Conservation (phyloP, 1,140 invertebrate species). For the Ceratina japonica region DNA sequence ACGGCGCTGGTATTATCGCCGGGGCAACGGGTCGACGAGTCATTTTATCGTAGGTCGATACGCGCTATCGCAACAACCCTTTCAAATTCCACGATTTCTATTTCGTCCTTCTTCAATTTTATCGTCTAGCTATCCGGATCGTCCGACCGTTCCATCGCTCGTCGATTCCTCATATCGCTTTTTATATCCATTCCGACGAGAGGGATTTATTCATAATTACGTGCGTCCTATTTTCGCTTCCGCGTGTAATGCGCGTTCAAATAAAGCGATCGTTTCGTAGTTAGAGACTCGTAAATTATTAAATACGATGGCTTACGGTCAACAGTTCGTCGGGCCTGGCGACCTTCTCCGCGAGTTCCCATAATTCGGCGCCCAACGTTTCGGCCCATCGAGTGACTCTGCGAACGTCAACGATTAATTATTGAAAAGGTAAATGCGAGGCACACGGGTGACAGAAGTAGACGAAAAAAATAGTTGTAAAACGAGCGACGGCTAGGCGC, state of each 20-base stretch:
- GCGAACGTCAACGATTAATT: neutral
- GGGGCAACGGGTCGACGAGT: neutral
- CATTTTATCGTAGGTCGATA: slow-evolving; percentile 46
- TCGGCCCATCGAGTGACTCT: slow-evolving; percentile 83
- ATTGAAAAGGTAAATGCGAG: neutral
- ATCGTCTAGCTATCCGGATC: neutral
- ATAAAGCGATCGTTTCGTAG: neutral
- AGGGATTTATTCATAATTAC: too few species aligned
- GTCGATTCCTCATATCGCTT: too few species aligned
- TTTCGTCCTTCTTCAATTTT: neutral
- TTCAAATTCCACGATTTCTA: neutral
- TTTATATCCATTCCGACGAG: too few species aligned
- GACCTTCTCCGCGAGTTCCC: slow-evolving; percentile 81
- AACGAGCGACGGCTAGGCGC: neutral
- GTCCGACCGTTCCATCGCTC: too few species aligned
- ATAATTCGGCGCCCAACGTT: slow-evolving; percentile 82
- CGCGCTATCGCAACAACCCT: neutral
- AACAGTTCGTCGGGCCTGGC: slow-evolving; percentile 83
- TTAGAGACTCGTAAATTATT: neutral
- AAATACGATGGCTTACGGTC: slow-evolving; percentile 72
- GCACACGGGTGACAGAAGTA: neutral
- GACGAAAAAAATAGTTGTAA: neutral
- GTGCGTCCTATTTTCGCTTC: too few species aligned
- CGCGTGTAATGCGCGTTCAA: too few species aligned
- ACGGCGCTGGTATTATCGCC: neutral